Conservation (phyloP, 2,113 vertebrate genomes). For the Stigmatopora nigra region DNA sequence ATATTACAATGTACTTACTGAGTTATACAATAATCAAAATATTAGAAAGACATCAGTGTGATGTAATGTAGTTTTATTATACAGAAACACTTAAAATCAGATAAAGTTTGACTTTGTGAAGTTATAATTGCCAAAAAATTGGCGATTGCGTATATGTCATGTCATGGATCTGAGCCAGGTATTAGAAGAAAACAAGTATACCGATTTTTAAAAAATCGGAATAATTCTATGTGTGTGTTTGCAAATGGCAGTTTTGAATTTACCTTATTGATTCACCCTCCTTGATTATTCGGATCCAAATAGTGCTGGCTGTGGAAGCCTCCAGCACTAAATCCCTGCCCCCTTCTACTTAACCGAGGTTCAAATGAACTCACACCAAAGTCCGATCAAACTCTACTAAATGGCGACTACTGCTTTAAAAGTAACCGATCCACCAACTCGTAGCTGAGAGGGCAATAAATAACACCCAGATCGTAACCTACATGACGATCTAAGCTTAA, state of each 20-base stretch:
- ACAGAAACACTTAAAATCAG: not conserved
- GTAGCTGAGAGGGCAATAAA: not conserved
- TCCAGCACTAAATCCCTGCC: conserved; percentile 7
- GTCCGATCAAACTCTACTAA: not conserved
- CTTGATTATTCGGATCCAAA: conserved; percentile 35
- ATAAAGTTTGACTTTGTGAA: not conserved
- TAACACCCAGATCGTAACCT: not conserved
- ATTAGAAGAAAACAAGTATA: too few species aligned
- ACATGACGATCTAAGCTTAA: not conserved
- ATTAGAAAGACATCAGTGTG: not conserved
- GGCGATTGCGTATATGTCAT: not conserved
- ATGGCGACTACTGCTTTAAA: not conserved
- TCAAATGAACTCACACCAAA: not conserved
- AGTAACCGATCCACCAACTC: too few species aligned
- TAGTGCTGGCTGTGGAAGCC: conserved; percentile 1
- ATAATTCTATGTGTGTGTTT: not conserved
- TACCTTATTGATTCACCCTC: not conserved
- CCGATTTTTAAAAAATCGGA: too few species aligned
- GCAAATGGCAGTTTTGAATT: not conserved
- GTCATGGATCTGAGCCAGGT: too few species aligned
- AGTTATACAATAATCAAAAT: not conserved
- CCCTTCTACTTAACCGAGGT: not conserved
- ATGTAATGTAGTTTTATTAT: not conserved
- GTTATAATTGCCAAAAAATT: not conserved
- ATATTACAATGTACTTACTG: not conserved